Conservation (phyloP, 2,113 vertebrate genomes). For the Ophthalmolycus amberensis region DNA sequence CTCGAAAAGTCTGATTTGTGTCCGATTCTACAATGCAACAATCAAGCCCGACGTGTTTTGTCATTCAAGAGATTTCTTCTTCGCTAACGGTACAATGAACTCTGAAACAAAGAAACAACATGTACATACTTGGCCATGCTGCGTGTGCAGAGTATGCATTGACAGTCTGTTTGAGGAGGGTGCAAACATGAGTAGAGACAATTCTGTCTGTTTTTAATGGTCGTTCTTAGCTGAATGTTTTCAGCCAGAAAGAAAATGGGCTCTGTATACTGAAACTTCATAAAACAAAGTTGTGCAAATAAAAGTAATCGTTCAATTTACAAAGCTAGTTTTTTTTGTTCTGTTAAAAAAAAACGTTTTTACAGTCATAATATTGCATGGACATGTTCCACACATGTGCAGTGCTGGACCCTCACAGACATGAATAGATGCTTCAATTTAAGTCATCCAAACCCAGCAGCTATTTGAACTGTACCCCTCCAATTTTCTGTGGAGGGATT, state of each 20-base stretch:
- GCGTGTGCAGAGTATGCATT: not conserved
- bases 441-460: not conserved
- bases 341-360: no score
- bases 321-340: no score
- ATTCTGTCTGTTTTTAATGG: not conserved
- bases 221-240: not conserved
- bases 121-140: not conserved
- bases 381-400: not conserved
- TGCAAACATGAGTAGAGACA: not conserved
- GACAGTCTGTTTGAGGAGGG: not conserved
- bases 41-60: not conserved
- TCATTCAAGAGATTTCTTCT: not conserved
- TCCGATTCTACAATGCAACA: not conserved
- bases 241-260: not conserved
- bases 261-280: not conserved
- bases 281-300: not conserved
- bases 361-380: not conserved
- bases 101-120: not conserved
- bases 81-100: constrained; percentile 2
- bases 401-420: not conserved
- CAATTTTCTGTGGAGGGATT: not conserved
- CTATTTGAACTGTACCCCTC: not conserved
- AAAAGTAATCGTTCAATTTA: not conserved
- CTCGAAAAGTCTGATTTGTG: not conserved
- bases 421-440: not conserved